Conservation (phyloP, 2,888 invertebrate genomes). For the Cremastobaeus sp. region DNA sequence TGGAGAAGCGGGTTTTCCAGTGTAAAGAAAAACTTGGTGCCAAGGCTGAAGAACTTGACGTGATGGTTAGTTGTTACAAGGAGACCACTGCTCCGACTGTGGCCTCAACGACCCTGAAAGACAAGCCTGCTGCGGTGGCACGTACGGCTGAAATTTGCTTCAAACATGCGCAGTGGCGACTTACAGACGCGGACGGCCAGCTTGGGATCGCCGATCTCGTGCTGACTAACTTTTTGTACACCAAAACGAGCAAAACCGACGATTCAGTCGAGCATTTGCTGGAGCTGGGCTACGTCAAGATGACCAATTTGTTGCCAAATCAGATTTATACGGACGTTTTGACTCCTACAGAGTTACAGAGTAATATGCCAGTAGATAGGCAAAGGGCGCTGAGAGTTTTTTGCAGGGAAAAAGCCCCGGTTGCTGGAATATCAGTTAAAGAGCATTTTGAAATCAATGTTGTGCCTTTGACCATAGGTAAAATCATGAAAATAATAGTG, state of each 20-base stretch:
- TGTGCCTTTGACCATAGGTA: constrained; percentile 93
- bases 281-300: constrained; percentile 96
- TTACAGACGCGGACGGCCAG: constrained; percentile 98
- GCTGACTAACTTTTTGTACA: constrained; percentile 97
- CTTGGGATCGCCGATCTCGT: constrained; percentile 97
- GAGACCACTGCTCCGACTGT: constrained; percentile 83
- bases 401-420: constrained; percentile 96
- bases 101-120: constrained; percentile 82
- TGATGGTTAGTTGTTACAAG: constrained; percentile 95
- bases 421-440: constrained; percentile 99
- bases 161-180: constrained; percentile 97
- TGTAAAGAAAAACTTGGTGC: constrained; percentile 93
- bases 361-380: constrained; percentile 93
- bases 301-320: constrained; percentile 96
- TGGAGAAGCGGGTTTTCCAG: constrained; percentile 89
- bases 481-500: constrained; percentile 34
- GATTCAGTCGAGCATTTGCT: constrained; percentile 98
- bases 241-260: constrained; percentile 96
- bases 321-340: constrained; percentile 94
- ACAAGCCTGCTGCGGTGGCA: constrained; percentile 87
- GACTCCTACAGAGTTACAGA: constrained; percentile 86
- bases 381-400: constrained; percentile 93
- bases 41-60: constrained; percentile 95
- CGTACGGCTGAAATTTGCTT: constrained; percentile 97
- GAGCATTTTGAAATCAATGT: constrained; percentile 99